Conservation (phyloP, 2,888 invertebrate species). For the Apamea monoglypha region DNA sequence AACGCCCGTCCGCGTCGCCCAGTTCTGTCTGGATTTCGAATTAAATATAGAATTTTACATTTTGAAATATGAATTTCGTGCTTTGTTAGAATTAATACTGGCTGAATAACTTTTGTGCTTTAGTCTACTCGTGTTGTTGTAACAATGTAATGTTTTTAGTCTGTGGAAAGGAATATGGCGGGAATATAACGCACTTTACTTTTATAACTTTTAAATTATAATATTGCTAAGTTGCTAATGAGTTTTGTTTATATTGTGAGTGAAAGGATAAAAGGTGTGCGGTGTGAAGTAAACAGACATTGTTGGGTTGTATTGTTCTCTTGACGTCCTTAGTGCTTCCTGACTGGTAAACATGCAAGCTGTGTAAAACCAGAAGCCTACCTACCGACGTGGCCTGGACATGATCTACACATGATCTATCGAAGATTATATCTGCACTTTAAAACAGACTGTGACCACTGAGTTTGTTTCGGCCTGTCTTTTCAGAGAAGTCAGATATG, state of each 20-base stretch:
- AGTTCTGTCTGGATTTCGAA: conserved; percentile 61
- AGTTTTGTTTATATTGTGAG: not conserved
- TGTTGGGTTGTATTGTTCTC: not conserved
- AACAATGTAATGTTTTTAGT: conserved; percentile 32
- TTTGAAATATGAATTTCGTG: conserved; percentile 58
- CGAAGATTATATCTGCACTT: too few species aligned
- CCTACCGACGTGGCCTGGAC: not conserved
- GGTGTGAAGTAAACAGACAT: not conserved
- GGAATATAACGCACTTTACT: not conserved
- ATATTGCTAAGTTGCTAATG: not conserved
- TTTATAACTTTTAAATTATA: not conserved
- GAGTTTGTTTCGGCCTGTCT: too few species aligned
- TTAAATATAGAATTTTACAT: conserved; percentile 60
- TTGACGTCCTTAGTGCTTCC: not conserved
- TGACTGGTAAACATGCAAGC: not conserved
- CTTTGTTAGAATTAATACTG: conserved; percentile 41
- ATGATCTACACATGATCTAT: too few species aligned
- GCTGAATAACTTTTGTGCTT: conserved; percentile 42
- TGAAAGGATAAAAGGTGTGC: not conserved
- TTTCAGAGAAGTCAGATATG: too few species aligned
- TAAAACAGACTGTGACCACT: too few species aligned
- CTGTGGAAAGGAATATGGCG: conserved; percentile 17
- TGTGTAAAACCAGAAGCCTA: not conserved
- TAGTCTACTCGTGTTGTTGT: conserved; percentile 15
- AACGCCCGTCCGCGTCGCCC: conserved; percentile 59